Evolutionary conservation across 2,113 vertebrate species (phyloP).

Genomic region (Eurystomus gularis): DNA sequence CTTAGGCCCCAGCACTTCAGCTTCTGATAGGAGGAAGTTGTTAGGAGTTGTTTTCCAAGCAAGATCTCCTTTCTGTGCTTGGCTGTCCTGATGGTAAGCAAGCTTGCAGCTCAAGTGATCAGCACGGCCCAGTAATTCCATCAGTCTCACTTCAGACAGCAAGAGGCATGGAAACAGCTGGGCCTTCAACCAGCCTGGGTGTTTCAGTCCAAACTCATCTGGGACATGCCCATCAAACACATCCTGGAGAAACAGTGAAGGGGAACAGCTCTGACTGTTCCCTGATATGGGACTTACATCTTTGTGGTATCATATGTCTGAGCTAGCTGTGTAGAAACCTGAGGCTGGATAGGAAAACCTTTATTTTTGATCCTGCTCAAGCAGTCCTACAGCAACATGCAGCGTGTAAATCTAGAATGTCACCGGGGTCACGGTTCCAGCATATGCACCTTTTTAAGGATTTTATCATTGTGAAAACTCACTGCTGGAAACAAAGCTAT

Average conservation of each 20-base stretch:
- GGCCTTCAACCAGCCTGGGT: background rate
- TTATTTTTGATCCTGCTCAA: background rate
- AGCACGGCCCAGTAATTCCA: background rate
- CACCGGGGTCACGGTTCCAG: no score
- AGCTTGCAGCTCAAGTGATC: fast-evolving
- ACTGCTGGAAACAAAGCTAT: no score
- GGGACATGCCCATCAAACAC: background rate
- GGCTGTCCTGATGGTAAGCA: background rate
- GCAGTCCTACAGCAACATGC: background rate
- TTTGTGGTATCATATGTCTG: background rate
- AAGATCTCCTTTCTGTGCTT: background rate
- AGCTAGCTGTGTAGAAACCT: background rate
- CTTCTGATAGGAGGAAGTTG: background rate
- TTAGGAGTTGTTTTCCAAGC: background rate
- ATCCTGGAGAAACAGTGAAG: background rate
- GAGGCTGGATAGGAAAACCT: background rate
- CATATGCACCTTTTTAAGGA: no score
- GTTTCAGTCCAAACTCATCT: background rate
- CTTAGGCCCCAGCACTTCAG: no score
- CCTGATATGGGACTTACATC: background rate
- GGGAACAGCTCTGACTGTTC: background rate
- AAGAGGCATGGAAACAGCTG: background rate
- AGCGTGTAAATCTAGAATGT: no score
- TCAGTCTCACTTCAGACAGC: background rate
- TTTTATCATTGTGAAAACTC: no score